Evolutionary conservation across 2,797 vertebrate species (phyloP).

Genomic region (Darevskia nairensis): DNA sequence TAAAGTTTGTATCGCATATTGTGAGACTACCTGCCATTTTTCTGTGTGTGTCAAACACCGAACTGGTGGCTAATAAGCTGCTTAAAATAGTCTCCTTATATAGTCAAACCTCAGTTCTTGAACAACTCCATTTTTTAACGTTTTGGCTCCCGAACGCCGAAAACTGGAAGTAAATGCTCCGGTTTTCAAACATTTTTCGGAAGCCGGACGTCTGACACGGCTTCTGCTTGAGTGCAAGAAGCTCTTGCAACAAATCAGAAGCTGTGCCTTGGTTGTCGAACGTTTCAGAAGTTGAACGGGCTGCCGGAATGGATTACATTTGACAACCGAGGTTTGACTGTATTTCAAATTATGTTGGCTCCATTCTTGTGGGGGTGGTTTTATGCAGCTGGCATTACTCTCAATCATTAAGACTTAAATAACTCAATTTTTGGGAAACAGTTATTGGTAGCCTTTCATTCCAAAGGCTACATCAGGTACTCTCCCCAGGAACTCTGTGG

Average conservation of each 20-base stretch:
- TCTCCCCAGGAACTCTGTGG: not conserved
- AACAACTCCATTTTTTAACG: no score
- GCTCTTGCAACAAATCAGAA: no score
- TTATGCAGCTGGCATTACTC: not conserved
- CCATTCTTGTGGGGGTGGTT: not conserved
- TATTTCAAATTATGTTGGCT: not conserved
- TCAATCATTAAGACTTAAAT: not conserved
- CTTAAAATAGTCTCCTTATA: not conserved
- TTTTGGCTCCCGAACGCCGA: no score
- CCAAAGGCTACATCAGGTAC: not conserved
- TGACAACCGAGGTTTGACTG: not conserved
- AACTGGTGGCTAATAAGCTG: not conserved
- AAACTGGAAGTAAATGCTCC: no score
- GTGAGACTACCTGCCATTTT: conserved; percentile 26
- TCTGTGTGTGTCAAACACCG: conserved; percentile 17
- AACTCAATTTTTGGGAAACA: not conserved
- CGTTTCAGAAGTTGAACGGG: no score
- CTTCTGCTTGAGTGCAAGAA: no score
- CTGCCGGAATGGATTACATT: no score
- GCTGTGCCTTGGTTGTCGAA: no score
- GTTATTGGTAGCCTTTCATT: not conserved
- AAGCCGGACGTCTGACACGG: no score
- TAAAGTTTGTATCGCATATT: conserved; percentile 13
- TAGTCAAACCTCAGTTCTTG: not conserved
- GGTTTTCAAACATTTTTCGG: no score